Evolutionary conservation across 2,888 invertebrate species (phyloP).

Genomic region (Thumatha senex): DNA sequence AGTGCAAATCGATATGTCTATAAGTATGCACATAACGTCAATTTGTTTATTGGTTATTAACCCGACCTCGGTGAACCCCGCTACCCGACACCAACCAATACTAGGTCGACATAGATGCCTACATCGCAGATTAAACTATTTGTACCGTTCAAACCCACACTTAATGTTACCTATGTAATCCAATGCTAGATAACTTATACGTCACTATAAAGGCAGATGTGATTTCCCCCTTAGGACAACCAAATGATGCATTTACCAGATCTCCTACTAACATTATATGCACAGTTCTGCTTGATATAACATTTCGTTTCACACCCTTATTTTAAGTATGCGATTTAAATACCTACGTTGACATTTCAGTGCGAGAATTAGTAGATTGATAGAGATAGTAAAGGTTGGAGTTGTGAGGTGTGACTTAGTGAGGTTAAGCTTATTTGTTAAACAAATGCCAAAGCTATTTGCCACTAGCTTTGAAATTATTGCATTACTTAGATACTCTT

Average conservation of each 20-base stretch:
- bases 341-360: slow-evolving; percentile 26
- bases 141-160: slow-evolving; percentile 71
- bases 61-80: slow-evolving; percentile 43
- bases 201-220: slow-evolving; percentile 48
- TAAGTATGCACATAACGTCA: slow-evolving; percentile 23
- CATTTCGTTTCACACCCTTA: slow-evolving; percentile 24
- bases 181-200: slow-evolving; percentile 66
- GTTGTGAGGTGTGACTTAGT: slow-evolving; percentile 18
- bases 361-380: slow-evolving; percentile 24
- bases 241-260: slow-evolving; percentile 30
- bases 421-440: slow-evolving; percentile 6
- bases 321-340: slow-evolving; percentile 23
- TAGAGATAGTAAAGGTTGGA: slow-evolving; percentile 13
- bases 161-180: slow-evolving; percentile 66
- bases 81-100: slow-evolving; percentile 62
- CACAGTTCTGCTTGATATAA: slow-evolving; percentile 25
- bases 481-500: slow-evolving; percentile 1
- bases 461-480: background rate
- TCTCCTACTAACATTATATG: slow-evolving; percentile 15
- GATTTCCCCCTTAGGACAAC: slow-evolving; percentile 45
- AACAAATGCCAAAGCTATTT: slow-evolving; percentile 13
- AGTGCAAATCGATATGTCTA: background rate
- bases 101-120: slow-evolving; percentile 63
- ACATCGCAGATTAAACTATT: slow-evolving; percentile 63
- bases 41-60: slow-evolving; percentile 36